These are phyloP conservation scores for Vidua chalybeata DNA, from an alignment of 2,113 vertebrate species.

Conservation along the genomic window DNA sequence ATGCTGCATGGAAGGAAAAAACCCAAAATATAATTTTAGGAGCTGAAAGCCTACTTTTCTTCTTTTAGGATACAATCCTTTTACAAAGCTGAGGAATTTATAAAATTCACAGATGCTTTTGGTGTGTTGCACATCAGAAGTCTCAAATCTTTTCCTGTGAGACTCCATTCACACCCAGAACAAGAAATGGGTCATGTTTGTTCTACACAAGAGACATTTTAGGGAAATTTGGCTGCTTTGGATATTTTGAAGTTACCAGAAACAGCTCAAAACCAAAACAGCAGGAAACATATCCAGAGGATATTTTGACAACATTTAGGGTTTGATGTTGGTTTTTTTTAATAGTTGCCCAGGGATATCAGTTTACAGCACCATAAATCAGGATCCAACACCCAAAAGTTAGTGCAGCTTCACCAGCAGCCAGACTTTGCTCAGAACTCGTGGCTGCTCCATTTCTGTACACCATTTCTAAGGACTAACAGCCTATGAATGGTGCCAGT, in stretches of 20 bases:
- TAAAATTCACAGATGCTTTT: neutral
- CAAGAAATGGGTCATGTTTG: neutral
- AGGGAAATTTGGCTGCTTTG: neutral
- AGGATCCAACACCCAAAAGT: neutral
- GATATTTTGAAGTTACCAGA: neutral
- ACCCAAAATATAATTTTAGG: neutral
- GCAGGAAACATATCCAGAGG: neutral
- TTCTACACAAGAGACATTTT: neutral
- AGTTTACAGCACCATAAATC: neutral
- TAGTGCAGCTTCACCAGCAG: neutral
- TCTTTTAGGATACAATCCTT: neutral
- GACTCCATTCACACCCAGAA: neutral
- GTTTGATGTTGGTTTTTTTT: neutral
- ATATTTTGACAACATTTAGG: neutral
- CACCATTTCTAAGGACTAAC: neutral
- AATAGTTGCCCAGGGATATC: neutral
- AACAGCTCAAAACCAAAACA: neutral
- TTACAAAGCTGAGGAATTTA: neutral
- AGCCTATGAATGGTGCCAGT: neutral
- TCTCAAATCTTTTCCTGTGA: neutral
- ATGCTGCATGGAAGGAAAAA: neutral
- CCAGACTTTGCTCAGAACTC: neutral
- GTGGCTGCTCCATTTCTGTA: neutral
- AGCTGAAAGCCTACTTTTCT: neutral
- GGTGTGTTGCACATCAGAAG: neutral